Conservation (phyloP, 2,797 vertebrate species). For the Catamblyrhynchus diadema region DNA sequence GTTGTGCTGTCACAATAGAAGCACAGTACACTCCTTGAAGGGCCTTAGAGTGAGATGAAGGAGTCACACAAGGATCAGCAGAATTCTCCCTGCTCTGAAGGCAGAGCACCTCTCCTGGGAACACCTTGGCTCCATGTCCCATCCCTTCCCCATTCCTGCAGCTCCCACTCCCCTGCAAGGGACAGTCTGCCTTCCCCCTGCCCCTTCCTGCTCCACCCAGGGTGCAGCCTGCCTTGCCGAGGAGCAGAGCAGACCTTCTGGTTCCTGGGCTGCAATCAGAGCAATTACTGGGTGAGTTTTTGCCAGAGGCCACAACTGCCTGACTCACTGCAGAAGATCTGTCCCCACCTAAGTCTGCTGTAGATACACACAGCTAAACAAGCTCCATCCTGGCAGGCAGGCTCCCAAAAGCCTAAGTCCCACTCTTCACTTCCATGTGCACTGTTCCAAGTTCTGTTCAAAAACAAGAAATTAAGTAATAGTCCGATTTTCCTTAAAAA, state of each 20-base stretch:
- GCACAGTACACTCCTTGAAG: background rate
- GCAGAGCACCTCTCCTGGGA: background rate
- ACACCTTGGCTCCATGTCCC: background rate
- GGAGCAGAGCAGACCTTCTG: constrained; percentile 50
- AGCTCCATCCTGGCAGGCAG: background rate
- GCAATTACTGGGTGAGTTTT: constrained; percentile 38
- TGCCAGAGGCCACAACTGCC: constrained; percentile 52
- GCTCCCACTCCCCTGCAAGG: background rate
- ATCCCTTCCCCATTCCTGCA: constrained; percentile 49
- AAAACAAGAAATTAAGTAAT: constrained; percentile 1
- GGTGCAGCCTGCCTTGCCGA: background rate
- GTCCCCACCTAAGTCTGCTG: constrained; percentile 49
- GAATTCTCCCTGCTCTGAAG: background rate
- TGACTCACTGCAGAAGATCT: constrained; percentile 50
- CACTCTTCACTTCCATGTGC: background rate
- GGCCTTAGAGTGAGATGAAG: background rate
- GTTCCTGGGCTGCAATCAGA: background rate
- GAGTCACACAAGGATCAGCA: fast-evolving
- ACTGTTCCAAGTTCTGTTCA: background rate
- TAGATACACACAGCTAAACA: constrained; percentile 22
- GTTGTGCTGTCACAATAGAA: background rate
- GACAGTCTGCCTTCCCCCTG: background rate
- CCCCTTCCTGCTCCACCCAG: constrained; percentile 56
- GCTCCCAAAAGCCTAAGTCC: background rate
- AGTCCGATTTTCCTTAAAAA: constrained; percentile 54